phyloP scores from a whole-genome alignment of 30 jellyfish, hydroid and myxozoan genomes.

The Hydractinia echinata region DNA sequence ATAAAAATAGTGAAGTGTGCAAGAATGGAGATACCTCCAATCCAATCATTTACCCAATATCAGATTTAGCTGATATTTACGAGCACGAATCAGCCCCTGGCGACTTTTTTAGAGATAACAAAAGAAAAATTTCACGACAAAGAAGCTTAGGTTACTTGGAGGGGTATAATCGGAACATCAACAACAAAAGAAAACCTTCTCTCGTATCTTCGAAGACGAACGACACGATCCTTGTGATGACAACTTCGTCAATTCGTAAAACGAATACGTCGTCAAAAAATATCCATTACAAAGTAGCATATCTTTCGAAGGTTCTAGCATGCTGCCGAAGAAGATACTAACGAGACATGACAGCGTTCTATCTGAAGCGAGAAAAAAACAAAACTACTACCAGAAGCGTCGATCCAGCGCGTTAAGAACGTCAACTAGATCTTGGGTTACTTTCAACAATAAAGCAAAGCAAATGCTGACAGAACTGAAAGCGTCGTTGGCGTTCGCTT shows the following conservation, averaged over 20 bases:
- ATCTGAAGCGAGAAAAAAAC: neutral
- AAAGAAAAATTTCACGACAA: neutral
- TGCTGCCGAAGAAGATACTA: neutral
- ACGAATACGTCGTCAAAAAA: neutral
- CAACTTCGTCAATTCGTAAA: neutral
- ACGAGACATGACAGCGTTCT: neutral
- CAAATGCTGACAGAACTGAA: conserved; percentile 47
- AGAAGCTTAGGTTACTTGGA: neutral
- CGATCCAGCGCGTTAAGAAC: neutral
- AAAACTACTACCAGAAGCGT: neutral
- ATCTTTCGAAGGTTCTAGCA: neutral
- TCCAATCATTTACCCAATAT: no score
- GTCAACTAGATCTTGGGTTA: neutral
- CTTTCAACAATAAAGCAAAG: conserved; percentile 30
- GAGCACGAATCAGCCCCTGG: neutral
- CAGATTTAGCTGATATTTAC: no score
- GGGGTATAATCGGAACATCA: neutral
- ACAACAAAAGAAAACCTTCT: neutral
- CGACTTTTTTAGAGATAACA: neutral
- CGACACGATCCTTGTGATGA: neutral
- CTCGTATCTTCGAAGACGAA: neutral
- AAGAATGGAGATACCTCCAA: neutral
- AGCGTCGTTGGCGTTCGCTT: conserved; percentile 79
- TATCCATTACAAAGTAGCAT: no score
- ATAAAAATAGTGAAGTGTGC: neutral